A percentile compares a stretch with the other conserved stretches of the same genome.
Conservation (phyloP, 2,888 invertebrate genomes). For the Pristionchus fissidentatus region DNA sequence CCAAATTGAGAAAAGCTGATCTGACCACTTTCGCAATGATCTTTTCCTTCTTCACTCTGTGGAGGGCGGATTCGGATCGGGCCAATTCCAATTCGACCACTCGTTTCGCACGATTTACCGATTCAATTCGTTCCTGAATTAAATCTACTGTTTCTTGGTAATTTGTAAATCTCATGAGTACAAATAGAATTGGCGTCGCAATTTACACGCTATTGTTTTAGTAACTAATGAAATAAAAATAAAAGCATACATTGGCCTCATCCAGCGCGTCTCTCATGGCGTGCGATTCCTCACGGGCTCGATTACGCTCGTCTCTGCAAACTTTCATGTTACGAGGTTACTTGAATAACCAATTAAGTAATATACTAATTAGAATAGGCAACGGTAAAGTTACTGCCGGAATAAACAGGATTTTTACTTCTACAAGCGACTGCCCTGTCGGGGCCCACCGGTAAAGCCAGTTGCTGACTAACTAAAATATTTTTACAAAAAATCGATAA, state of each 20-base stretch:
- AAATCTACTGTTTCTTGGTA: too few species aligned
- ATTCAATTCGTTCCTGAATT: slow-evolving; percentile 43
- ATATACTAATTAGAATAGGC: too few species aligned
- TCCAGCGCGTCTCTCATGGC: slow-evolving; percentile 87
- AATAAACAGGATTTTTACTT: background rate
- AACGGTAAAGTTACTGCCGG: too few species aligned
- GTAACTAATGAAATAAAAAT: background rate
- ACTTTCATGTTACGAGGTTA: too few species aligned
- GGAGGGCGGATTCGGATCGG: slow-evolving; percentile 29
- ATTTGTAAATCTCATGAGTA: slow-evolving; percentile 75
- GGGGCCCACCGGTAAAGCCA: background rate
- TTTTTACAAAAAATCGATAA: slow-evolving; percentile 47
- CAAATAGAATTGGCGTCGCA: background rate
- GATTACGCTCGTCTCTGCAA: slow-evolving; percentile 88
- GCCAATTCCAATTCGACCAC: slow-evolving; percentile 40
- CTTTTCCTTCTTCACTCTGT: slow-evolving; percentile 43
- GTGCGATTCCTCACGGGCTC: slow-evolving; percentile 90
- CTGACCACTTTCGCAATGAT: slow-evolving; percentile 37
- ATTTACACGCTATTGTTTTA: background rate
- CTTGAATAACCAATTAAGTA: background rate
- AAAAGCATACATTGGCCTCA: slow-evolving; percentile 30
- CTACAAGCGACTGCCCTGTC: too few species aligned
- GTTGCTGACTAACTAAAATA: background rate
- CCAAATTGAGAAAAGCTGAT: too few species aligned
- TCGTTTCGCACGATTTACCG: slow-evolving; percentile 26